These are phyloP conservation scores for Vollenhovia emeryi DNA, from an alignment of 1,140 invertebrate genomes.

Conservation along the genomic window DNA sequence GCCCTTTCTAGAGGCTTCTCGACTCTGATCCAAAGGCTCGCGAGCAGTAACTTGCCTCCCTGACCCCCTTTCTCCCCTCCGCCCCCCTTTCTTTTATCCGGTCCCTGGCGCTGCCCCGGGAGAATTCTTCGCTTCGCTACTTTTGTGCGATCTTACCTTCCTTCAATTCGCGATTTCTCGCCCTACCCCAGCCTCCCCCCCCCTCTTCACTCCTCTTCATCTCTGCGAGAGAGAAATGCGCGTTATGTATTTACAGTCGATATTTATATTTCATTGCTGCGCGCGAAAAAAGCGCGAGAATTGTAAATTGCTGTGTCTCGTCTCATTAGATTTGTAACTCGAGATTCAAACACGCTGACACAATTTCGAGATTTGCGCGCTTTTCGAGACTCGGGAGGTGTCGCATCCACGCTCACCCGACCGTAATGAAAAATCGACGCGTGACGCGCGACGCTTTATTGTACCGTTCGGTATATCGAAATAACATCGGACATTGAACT, in stretches of 20 bases:
- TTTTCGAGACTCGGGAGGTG: background rate
- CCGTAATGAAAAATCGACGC: background rate
- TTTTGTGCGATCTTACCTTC: slow-evolving; percentile 69
- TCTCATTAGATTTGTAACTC: background rate
- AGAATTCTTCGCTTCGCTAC: slow-evolving; percentile 75
- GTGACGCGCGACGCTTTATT: background rate
- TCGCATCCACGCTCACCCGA: background rate
- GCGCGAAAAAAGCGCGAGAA: background rate
- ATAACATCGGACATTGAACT: background rate
- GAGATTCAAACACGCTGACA: background rate
- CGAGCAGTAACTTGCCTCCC: slow-evolving; percentile 51
- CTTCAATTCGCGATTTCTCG: slow-evolving; percentile 57
- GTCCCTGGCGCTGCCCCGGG: slow-evolving; percentile 39
- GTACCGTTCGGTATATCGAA: background rate
- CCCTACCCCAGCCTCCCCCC: background rate
- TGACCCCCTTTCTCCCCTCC: background rate
- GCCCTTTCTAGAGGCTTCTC: slow-evolving; percentile 46
- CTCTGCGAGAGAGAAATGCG: background rate
- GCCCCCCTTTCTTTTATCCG: slow-evolving; percentile 45
- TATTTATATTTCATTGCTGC: slow-evolving; percentile 41
- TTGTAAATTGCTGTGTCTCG: background rate
- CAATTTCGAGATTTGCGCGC: background rate
- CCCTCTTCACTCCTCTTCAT: background rate
- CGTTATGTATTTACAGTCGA: slow-evolving; percentile 38
- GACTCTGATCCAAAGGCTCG: slow-evolving; percentile 51